Evolutionary conservation across 2,888 invertebrate species (phyloP), one percentile per base, ranked within the genome.

Genomic region (Punctoribates punctum): DNA sequence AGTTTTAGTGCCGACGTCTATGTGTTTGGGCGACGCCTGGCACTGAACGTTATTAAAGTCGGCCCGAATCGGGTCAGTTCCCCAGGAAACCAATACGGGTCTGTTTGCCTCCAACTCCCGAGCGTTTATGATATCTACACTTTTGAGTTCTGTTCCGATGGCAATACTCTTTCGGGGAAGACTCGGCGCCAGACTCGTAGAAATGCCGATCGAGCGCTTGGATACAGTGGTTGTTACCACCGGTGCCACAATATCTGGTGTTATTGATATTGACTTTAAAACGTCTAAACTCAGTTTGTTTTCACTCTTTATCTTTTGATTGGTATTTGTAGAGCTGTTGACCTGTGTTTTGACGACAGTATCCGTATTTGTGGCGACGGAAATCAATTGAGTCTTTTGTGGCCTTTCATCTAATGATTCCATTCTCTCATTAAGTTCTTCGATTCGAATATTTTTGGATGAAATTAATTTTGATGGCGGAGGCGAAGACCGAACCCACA

Each of bases 121-220:
- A 1, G 46, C 25, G 54, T 60, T 76, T 6, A 65, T n/a, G 4
- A 29, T 76, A 65, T 51, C 70, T 29, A 27, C 34, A 20, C 27
- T 38, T 54, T 72, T 74, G 27, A 77, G 74, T 3, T 77, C 77
- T 29, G 74, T 73, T 27, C 73, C 67, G 15, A 75, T 62, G 9
- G 67, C 51, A 17, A 54, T 60, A 73, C 73, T 76, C 13, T 60
- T 57, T 75, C 77, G 75, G 6, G 73, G 73, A 42, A 77, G 60
- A 74, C 54, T 67, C 15, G 77, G 77, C 15, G 77, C 77, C 51
- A 77, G 65, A 73, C 72, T 77, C 15, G 75, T 73, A 15, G 73
- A 70, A 38, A 75, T 77, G 15, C 77, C 77, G 8, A 77, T 77
- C 27, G 77, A 77, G 8, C 75, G 75, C 60, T 38, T 75, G 5